A percentile compares a stretch with the other conserved stretches of the same genome.
phyloP scores from a whole-genome alignment of 2,113 vertebrate species.

The Smithornis capensis region DNA sequence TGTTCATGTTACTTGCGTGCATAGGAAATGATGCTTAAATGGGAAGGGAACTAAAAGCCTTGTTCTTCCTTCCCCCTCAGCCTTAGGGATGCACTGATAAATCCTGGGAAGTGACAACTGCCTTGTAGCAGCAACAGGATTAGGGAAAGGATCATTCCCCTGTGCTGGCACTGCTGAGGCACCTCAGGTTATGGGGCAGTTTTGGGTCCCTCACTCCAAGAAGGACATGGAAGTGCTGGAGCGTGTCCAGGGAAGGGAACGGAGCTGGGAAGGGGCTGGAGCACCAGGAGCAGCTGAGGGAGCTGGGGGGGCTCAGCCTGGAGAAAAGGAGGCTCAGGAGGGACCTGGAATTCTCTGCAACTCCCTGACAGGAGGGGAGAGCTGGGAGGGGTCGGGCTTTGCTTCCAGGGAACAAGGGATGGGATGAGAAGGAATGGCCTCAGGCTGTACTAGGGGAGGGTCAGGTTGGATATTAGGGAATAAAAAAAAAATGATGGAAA shows the following conservation, averaged over 20 bases:
- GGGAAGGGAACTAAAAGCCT: not conserved
- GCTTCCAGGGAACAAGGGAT: not conserved
- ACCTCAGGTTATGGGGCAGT: rapidly evolving
- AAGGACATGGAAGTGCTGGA: not conserved
- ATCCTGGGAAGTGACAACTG: not conserved
- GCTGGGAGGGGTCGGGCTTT: rapidly evolving
- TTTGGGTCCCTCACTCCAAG: not conserved
- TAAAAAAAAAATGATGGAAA: not conserved
- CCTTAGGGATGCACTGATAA: not conserved
- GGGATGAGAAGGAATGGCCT: rapidly evolving
- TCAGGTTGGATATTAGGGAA: not conserved
- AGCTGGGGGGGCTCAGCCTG: not conserved
- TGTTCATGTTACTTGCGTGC: not conserved
- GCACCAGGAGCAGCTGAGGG: not conserved
- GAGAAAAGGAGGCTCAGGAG: not conserved
- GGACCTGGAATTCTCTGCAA: not conserved
- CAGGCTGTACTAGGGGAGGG: rapidly evolving
- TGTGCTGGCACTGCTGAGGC: not conserved
- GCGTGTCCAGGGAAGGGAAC: rapidly evolving
- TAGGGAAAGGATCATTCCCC: not conserved
- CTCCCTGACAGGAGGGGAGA: not conserved
- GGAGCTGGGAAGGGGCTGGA: not conserved
- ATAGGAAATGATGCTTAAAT: not conserved
- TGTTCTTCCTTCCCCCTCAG: not conserved
- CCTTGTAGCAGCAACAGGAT: no score